Base-by-base conservation (phyloP, 2,888 invertebrate species). In the Macrosiphum euphorbiae region DNA sequence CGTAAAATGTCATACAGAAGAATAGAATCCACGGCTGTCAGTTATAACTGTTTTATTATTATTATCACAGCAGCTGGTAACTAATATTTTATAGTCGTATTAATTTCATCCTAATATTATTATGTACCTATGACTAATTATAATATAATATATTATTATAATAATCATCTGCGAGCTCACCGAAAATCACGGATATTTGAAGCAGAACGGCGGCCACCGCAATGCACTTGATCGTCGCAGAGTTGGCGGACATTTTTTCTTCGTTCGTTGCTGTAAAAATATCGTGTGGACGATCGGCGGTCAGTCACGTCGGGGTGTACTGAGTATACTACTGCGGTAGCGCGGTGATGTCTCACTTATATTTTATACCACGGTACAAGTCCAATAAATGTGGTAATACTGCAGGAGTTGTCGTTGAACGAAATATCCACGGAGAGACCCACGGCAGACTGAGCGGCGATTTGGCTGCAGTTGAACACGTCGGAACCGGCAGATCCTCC, bases 111-210 rank as follows among this genome's bases (percentile, higher is more conserved):
- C 1, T 55, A 24, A 55, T 55, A 55, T 20, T 20, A 55, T 55
- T 55, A 55, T 58, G 35, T 7, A n/a, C n/a, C n/a, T n/a, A 35
- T 35, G 67, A 16, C 16, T 20, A 67, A 44, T 41, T 47, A 20
- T 52, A 52, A 52, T 11, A 52, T 52, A 52, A 20, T 28, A 44
- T 44, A 67, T 13, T 61, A 61, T 41, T 24, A 84, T 84, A 50
- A 50, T 50, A 52, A 52, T 55, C 5, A 13, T 55, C 5, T 20
- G 55, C 13, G 44, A n/a, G 47, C 94, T 94, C 67, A 94, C 94
- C 94, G 24, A 50, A 86, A 3, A 26, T 47, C 26, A 50, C 35
- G 87, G 67, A 50, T 13, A 93, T 35, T 26, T 86, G 67, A 28
- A 86, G 86, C 52, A 78, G 44, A 7, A 94, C 67, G 47, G 61